A percentile compares a stretch with the other conserved stretches of the same genome.
Evolutionary conservation across 1,140 invertebrate species (phyloP).

Genomic region (Drosophila sp.): DNA sequence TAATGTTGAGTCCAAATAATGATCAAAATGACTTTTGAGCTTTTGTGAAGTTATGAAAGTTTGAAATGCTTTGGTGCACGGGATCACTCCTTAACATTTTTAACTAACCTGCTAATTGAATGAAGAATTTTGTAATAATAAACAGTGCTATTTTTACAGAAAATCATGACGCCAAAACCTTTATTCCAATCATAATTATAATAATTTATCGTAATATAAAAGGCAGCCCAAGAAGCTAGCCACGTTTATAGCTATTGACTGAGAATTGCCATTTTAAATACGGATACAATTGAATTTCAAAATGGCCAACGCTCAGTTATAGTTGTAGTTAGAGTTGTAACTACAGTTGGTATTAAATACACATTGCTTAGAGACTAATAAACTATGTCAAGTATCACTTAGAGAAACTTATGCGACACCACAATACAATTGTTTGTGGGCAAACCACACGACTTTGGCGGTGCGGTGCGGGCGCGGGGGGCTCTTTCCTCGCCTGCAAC

Average conservation of each 20-base stretch:
- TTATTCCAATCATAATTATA: constrained; percentile 34
- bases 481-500: constrained; percentile 33
- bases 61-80: too few relatives aligned
- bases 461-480: constrained; percentile 34
- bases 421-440: not conserved
- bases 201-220: constrained; percentile 15
- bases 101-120: not conserved
- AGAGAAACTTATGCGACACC: constrained; percentile 41
- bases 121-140: not conserved
- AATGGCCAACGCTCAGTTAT: constrained; percentile 7
- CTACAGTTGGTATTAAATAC: constrained; percentile 43
- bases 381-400: constrained; percentile 74
- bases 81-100: too few relatives aligned
- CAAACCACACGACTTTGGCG: constrained; percentile 16
- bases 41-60: too few relatives aligned
- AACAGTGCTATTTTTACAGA: constrained; percentile 4
- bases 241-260: constrained; percentile 8
- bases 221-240: constrained; percentile 14
- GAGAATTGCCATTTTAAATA: not conserved
- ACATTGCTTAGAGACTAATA: constrained; percentile 55
- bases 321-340: not conserved
- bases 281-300: not conserved
- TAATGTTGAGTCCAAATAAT: too few relatives aligned
- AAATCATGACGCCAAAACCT: constrained; percentile 36
- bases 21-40: too few relatives aligned